Base-by-base conservation (phyloP, 1,140 invertebrate genomes). In the Caenorhabditis remanei region DNA sequence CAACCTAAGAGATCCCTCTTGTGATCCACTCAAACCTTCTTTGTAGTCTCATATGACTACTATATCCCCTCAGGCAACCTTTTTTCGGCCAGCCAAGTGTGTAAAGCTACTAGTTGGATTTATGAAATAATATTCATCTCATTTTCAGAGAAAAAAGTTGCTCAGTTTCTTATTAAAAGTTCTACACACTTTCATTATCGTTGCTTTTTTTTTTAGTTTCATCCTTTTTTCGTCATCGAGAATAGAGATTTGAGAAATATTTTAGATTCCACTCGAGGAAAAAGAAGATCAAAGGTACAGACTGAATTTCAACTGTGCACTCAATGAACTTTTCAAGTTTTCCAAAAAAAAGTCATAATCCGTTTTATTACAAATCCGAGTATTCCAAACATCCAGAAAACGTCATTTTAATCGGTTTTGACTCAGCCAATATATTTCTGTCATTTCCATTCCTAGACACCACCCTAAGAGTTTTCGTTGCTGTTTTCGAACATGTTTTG, bases 11-110 rank as follows among this genome's bases (percentile, higher is more conserved):
- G 46, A 79, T 46, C 71, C 71, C 71, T 32, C 71, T 79, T 79
- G 71, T 79, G 71, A 79, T 79, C 71, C 71, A 79, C 71, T 79
- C 71, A 50, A 79, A 50, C 71, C 71, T 79, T 79, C 71, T 50
- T 53, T 79, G 46, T 79, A 79, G 71, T 79, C 71, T 79, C 71
- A 79, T 79, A 79, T 79, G 71, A 79, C 71, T 79, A 79, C 71
- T 79, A 79, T 48, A 79, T 79, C 43, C 71, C 71, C 71, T 48
- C 71, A 6, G 71, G 71, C 71, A 79, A 79, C 71, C 71, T 79
- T 79, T 79, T 79, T 79, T 79, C n/a, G 71, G 21, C 46, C 50
- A 41, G 46, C 46, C 71, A 79, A 79, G 46, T 79, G 71, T 79
- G 40, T 24, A 75, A n/a, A 0, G 61, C 65, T 43, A 50, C 46